phyloP scores from a whole-genome alignment of 1,140 invertebrate genomes.

The Aphidius gifuensis region DNA sequence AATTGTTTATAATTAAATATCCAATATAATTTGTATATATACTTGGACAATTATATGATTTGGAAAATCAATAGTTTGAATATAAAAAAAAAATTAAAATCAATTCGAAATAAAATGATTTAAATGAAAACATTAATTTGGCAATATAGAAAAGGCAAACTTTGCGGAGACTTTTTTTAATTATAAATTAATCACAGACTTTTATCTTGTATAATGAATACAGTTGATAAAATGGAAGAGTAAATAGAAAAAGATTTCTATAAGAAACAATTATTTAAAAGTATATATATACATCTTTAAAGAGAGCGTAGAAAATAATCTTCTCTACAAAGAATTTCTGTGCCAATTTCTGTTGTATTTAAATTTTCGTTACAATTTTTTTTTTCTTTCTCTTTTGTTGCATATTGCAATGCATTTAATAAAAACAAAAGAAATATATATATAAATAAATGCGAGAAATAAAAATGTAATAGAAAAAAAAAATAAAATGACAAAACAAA shows the following conservation, averaged over 20 bases:
- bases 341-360: constrained; percentile 55
- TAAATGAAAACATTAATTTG: constrained; percentile 4
- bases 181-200: constrained; percentile 47
- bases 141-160: constrained; percentile 17
- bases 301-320: constrained; percentile 46
- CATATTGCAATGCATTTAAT: no score
- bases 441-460: no score
- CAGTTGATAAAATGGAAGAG: no score
- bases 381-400: no score
- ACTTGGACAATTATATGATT: not conserved
- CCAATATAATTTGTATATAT: no score
- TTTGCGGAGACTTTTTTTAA: constrained; percentile 40
- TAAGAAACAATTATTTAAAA: constrained; percentile 22
- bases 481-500: not conserved
- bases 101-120: constrained; percentile 10
- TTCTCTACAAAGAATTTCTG: constrained; percentile 55
- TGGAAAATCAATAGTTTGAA: no score
- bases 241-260: not conserved
- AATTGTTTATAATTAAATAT: no score
- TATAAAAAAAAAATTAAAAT: not conserved
- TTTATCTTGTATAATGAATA: constrained; percentile 37
- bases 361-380: constrained; percentile 46
- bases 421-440: no score
- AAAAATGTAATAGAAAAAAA: not conserved
- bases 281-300: constrained; percentile 51